Percentiles rank a stretch among this genome's conserved stretches.
Conservation (phyloP, 2,113 vertebrate genomes). For the Anolis carolinensis region DNA sequence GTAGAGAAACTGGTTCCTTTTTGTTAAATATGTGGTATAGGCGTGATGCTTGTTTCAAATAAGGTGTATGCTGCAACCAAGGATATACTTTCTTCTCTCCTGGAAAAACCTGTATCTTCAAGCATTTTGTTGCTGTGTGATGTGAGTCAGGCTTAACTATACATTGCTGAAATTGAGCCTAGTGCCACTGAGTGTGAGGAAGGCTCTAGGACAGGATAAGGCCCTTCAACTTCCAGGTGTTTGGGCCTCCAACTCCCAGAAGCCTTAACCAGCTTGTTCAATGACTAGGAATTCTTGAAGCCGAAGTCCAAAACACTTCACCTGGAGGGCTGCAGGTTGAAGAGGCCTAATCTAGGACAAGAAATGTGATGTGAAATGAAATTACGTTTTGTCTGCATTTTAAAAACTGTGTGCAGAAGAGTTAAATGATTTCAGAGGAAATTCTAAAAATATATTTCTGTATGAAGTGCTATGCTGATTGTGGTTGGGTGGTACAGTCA, state of each 20-base stretch:
- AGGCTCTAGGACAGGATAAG: background rate
- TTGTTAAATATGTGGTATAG: conserved; percentile 10
- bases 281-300: no score
- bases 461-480: background rate
- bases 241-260: no score
- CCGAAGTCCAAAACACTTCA: no score
- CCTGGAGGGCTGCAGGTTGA: no score
- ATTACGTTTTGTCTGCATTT: background rate
- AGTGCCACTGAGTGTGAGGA: background rate
- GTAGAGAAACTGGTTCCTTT: conserved; percentile 4
- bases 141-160: background rate
- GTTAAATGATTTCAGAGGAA: background rate
- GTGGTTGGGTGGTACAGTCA: background rate
- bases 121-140: conserved; percentile 34
- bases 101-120: conserved; percentile 70
- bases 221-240: no score
- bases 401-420: background rate
- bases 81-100: conserved; percentile 59
- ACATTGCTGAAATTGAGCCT: background rate
- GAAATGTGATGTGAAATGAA: background rate
- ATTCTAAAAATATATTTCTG: background rate
- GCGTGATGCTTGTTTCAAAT: background rate
- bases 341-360: no score
- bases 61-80: conserved; percentile 36
- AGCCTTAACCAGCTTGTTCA: no score